Evolutionary conservation across 2,888 invertebrate genomes (phyloP), one percentile per base, ranked within the genome.

Genomic region (Tanytarsus gracilentus): DNA sequence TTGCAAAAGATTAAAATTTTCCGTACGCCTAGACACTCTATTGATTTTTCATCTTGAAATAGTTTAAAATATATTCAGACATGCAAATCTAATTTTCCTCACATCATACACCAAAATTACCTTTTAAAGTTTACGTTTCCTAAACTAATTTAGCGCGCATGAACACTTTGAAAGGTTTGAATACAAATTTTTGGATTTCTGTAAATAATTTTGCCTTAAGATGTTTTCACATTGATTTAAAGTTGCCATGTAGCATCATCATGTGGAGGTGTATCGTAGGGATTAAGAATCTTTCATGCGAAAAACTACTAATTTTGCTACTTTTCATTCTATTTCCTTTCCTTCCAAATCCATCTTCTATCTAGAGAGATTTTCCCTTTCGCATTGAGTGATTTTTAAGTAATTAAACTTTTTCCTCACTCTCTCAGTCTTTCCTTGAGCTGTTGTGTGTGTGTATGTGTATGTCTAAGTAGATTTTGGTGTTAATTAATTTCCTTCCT

Each of bases 271-370:
- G 21, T 16, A 9, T 44, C 23, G 21, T 44, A 44, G 11, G 44
- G 44, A 44, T 18, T 44, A 23, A 44, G 44, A 23, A n/a, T 6
- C 9, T 21, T 25, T 36, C 55, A 56, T 25, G 26, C 27, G 33
- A 18, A 56, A 56, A 56, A 56, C 55, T 56, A 56, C 55, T 56
- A 56, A 56, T 56, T 56, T 56, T 56, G 36, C 36, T 23, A n/a
- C 33, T 53, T 23, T 36, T 23, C 25, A 3, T 23, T 48, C 26
- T 33, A 11, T 53, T 30, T n/a, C 14, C 55, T 16, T 36, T 7
- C 18, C 14, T 26, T 23, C 26, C n/a, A n/a, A 11, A 14, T 9
- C 14, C n/a, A 4, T 11, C 14, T 36, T 36, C 30, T n/a, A 30
- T 30, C 11, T 36, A n/a, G 14, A 6, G 33, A 14, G 30, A 3